Percentiles rank a stretch among this genome's conserved stretches.
Evolutionary conservation across 1,140 invertebrate genomes (phyloP).

Genomic region (Cyclargus thomasi): DNA sequence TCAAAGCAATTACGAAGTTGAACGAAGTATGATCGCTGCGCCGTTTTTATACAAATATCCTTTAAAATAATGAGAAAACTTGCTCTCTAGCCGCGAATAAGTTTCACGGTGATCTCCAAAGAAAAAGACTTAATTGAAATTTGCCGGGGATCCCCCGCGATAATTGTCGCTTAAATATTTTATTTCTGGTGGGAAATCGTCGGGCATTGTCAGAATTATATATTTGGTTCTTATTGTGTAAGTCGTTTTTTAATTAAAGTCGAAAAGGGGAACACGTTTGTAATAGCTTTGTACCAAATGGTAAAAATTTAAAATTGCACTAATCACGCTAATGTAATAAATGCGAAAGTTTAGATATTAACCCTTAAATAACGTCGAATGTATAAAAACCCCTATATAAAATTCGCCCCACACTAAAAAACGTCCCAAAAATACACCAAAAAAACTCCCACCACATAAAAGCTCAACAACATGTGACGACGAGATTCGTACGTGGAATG

Average conservation of each 20-base stretch:
- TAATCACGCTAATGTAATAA: no score
- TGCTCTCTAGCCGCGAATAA: conserved; percentile 49
- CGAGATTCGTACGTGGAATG: no score
- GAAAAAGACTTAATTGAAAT: conserved; percentile 56
- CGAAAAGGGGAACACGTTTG: no score
- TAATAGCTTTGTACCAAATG: no score
- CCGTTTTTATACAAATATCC: conserved; percentile 67
- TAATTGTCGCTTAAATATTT: conserved; percentile 20
- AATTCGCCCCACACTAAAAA: no score
- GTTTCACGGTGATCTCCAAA: conserved; percentile 56
- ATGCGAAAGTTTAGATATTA: no score
- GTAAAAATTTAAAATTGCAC: no score
- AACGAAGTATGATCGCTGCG: conserved; percentile 46
- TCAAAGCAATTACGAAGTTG: conserved; percentile 71
- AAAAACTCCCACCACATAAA: neutral
- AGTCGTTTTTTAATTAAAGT: no score
- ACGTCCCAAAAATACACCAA: neutral
- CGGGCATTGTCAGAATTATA: neutral
- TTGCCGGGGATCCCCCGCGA: conserved; percentile 31
- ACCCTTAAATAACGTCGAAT: no score
- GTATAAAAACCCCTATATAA: no score
- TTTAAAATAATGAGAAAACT: conserved; percentile 70
- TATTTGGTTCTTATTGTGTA: no score
- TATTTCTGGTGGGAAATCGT: neutral
- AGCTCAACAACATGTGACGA: conserved; percentile 50